A percentile compares a stretch with the other conserved stretches of the same genome.
These are phyloP conservation scores for Eretmocerus hayati DNA, from an alignment of 2,888 invertebrate species.

Conservation along the genomic window DNA sequence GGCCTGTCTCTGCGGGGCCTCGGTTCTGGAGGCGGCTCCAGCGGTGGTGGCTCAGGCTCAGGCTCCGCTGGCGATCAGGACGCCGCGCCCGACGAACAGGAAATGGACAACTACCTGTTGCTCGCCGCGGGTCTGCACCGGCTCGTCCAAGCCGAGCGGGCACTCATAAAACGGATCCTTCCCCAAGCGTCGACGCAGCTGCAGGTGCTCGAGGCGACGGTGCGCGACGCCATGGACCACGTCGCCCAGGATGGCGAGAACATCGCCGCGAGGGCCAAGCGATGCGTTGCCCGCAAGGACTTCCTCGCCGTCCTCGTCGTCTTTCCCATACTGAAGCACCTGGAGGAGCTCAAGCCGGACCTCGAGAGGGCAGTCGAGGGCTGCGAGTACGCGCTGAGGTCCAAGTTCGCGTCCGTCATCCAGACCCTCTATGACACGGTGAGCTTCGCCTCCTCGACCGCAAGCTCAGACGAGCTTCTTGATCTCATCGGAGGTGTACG, in stretches of 20 bases:
- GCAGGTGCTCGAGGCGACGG: slow-evolving; percentile 75
- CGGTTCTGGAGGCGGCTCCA: slow-evolving; percentile 56
- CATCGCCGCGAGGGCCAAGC: slow-evolving; percentile 66
- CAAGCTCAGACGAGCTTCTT: no score
- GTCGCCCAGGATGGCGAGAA: slow-evolving; percentile 83
- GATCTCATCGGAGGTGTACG: no score
- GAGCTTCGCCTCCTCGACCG: no score
- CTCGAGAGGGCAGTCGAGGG: slow-evolving; percentile 72
- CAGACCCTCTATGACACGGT: slow-evolving; percentile 70
- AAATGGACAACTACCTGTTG: slow-evolving; percentile 76
- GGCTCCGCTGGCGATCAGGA: slow-evolving; percentile 39
- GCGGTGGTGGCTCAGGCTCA: slow-evolving; percentile 33
- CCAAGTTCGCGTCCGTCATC: slow-evolving; percentile 67
- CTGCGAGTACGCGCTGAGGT: slow-evolving; percentile 61
- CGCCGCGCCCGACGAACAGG: slow-evolving; percentile 60
- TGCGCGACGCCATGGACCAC: slow-evolving; percentile 76
- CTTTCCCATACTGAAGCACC: slow-evolving; percentile 75
- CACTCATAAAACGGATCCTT: slow-evolving; percentile 76
- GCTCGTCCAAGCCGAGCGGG: slow-evolving; percentile 81
- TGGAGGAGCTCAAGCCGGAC: slow-evolving; percentile 69
- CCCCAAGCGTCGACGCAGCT: slow-evolving; percentile 75
- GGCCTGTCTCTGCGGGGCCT: slow-evolving; percentile 67
- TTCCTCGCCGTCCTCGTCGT: slow-evolving; percentile 73
- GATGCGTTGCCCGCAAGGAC: slow-evolving; percentile 70
- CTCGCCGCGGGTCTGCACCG: slow-evolving; percentile 76